phyloP scores from a whole-genome alignment of 1,140 invertebrate species.

The Panulirus ornatus region DNA sequence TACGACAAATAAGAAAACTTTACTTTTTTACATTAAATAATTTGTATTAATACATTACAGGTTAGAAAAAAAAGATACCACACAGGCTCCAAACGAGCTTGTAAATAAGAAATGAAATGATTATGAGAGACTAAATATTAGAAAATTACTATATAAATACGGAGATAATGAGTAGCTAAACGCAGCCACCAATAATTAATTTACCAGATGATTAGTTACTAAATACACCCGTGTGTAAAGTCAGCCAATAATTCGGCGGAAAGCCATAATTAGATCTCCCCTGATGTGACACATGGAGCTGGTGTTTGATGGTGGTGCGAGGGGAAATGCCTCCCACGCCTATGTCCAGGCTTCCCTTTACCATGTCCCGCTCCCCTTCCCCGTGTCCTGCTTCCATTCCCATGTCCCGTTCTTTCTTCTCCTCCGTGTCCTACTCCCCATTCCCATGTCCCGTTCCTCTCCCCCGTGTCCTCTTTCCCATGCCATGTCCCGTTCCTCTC shows the following conservation, averaged over 20 bases:
- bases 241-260: neutral
- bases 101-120: too few species aligned
- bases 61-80: too few species aligned
- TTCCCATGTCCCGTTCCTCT: neutral
- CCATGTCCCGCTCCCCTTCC: neutral
- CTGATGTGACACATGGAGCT: slow-evolving; percentile 33
- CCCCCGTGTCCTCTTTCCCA: neutral
- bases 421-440: too few species aligned
- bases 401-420: too few species aligned
- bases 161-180: neutral
- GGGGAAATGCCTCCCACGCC: neutral
- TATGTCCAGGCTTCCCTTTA: neutral
- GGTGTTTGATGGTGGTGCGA: neutral
- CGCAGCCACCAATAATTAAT: slow-evolving; percentile 11
- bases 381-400: neutral
- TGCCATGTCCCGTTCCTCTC: neutral
- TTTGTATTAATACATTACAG: too few species aligned
- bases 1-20: too few species aligned
- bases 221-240: slow-evolving; percentile 32
- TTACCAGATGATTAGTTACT: slow-evolving; percentile 25
- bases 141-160: too few species aligned
- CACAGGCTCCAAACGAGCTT: too few species aligned
- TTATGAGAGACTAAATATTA: too few species aligned
- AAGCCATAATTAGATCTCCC: slow-evolving; percentile 12
- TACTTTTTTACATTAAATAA: too few species aligned